Evolutionary conservation across 2,888 invertebrate species (phyloP).

Genomic region (Agrochola lychnidis): DNA sequence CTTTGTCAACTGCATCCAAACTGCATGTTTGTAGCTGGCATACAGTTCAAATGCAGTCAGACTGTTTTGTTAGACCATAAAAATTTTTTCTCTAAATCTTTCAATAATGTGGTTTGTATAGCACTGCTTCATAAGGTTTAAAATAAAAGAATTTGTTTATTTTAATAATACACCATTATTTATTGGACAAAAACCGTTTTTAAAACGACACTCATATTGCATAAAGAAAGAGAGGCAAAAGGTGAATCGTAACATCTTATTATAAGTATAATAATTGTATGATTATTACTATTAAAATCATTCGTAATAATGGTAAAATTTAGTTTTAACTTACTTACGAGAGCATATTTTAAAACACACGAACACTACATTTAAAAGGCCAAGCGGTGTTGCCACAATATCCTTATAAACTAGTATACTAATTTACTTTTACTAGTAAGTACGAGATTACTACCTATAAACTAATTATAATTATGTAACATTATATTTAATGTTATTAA

Average conservation of each 20-base stretch:
- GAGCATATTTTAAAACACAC: constrained; percentile 81
- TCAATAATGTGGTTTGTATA: not conserved
- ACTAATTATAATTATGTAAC: constrained; percentile 71
- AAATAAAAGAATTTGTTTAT: constrained; percentile 73
- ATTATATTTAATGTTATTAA: constrained; percentile 67
- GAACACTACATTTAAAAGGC: constrained; percentile 89
- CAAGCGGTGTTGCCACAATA: constrained; percentile 90
- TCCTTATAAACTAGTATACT: constrained; percentile 69
- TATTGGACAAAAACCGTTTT: constrained; percentile 89
- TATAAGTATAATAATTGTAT: constrained; percentile 68
- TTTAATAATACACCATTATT: constrained; percentile 85
- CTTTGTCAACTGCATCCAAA: not conserved
- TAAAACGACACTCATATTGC: constrained; percentile 90
- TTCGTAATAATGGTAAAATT: constrained; percentile 77
- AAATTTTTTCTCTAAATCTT: too few species aligned
- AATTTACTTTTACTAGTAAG: constrained; percentile 71
- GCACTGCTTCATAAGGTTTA: not conserved
- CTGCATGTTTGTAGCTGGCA: not conserved
- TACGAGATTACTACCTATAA: constrained; percentile 80
- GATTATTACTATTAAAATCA: constrained; percentile 77
- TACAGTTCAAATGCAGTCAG: not conserved
- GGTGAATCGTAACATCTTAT: constrained; percentile 84
- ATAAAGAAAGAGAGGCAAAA: constrained; percentile 87
- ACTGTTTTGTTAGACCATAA: too few species aligned
- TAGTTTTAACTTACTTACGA: constrained; percentile 67